phyloP scores from a whole-genome alignment of 2,797 vertebrate genomes.

The Phrynocephalus vlangalii region DNA sequence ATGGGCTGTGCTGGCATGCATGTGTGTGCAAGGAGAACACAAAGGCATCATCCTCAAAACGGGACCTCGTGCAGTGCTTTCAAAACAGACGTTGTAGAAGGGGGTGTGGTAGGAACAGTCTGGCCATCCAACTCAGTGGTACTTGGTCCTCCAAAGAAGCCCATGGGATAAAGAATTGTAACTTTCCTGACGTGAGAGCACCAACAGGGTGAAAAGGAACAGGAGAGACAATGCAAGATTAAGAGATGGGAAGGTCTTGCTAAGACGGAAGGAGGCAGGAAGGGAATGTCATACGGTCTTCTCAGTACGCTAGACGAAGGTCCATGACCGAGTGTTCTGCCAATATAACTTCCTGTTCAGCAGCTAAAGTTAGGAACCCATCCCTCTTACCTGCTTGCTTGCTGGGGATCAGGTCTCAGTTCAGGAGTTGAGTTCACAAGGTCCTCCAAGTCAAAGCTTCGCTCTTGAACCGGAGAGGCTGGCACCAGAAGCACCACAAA shows the following conservation, averaged over 20 bases:
- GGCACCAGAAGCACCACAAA: background rate
- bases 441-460: slow-evolving; percentile 47
- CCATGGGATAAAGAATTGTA: background rate
- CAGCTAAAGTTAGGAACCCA: background rate
- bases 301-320: background rate
- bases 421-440: slow-evolving; percentile 57
- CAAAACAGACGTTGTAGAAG: background rate
- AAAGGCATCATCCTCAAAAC: background rate
- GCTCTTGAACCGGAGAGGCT: slow-evolving; percentile 11
- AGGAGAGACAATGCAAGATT: background rate
- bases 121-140: slow-evolving; percentile 8
- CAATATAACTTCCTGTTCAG: background rate
- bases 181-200: background rate
- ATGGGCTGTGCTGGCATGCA: background rate
- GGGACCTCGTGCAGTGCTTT: background rate
- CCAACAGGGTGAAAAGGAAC: background rate
- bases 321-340: background rate
- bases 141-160: background rate
- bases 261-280: background rate
- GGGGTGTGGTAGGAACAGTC: background rate
- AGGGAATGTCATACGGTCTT: background rate
- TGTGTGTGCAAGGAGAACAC: background rate
- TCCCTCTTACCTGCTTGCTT: slow-evolving; percentile 41
- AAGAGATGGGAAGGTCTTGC: background rate
- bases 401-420: slow-evolving; percentile 31